Base-by-base conservation (phyloP, 2,113 vertebrate genomes). In the Alexandromys fortis region DNA sequence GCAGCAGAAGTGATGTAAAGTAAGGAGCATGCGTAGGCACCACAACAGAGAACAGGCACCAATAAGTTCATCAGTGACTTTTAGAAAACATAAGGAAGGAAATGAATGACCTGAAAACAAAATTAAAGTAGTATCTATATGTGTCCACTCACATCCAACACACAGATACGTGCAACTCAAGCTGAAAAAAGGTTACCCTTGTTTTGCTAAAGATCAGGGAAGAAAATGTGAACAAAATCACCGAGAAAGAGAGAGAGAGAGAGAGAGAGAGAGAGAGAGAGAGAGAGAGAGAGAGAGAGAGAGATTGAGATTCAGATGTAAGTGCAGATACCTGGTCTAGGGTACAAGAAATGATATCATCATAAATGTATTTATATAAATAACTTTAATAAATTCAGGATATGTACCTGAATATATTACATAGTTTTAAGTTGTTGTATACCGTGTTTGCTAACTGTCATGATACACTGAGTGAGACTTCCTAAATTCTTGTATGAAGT, bases 251-350 rank as follows among this genome's bases (percentile, higher is more conserved):
- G 49, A 55, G 16, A 55, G 3, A 55, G 17, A 79, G 68, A 75
- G 49, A 58, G 17, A 58, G 5, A 55, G 17, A 79, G 11, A 42
- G 42, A 42, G 42, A 58, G 45, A 45, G 45, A 45, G 45, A 49
- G 47, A 47, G 47, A 49, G 77, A 58, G 47, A 55, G 16, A 55
- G 3, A 55, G 17, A 79, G 68, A 75, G 49, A 58, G 17, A 58
- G 5, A 55, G 17, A 79, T 68, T 70, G 52, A 76, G 61, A 85
- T 30, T 61, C 11, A 73, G n/a, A 67, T 38, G 19, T 89, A 30
- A 58, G 65, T 26, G 49, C 45, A 90, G 45, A 70, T 55, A 89
- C 86, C 68, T 97, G 90, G 16, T 68, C 89, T 42, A 58, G 72
- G 30, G 16, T 67, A 28, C n/a, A 93, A 77, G 78, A 65, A 65